Evolutionary conservation across 2,113 vertebrate genomes (phyloP), one percentile per base, ranked within the genome.

Genomic region (Nyctibius bracteatus): DNA sequence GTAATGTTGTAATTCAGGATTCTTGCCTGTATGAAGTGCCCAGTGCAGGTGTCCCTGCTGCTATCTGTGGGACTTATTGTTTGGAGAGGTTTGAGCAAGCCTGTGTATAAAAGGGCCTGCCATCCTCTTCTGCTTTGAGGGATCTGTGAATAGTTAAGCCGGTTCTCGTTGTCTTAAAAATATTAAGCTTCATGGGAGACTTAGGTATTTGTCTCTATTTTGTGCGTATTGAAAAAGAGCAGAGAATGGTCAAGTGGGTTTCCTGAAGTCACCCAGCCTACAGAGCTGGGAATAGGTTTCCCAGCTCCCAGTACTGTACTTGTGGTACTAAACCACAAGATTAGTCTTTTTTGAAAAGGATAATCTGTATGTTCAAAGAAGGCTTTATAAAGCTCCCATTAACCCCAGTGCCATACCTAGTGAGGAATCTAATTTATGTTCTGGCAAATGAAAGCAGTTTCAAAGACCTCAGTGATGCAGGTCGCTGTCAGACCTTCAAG

Each of bases 401-500:
- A 96, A 95, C 96, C 96, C 77, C 1, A 0, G 77, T 89, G 96
- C 81, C 8, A 7, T 94, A 96, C 88, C 92, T 96, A 91, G 96
- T 58, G 86, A 96, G 86, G 88, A 96, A 80, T 94, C 91, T 96
- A 94, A 97, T 96, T 96, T 96, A 94, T 96, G 88, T 96, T 87
- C 94, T 95, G 92, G 94, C 91, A 95, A 97, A 94, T 95, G 81
- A 96, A 95, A 95, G 95, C 44, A 1, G 78, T 94, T 95, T 73
- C 20, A 0, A 83, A 89, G 96, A 94, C 96, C 92, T 93, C 47
- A 43, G 83, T 89, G 91, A 86, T 82, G 73, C 95, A 96, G 96
- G 95, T 96, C 94, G 90, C 91, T 79, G 83, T 96, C 95, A 96
- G 92, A 96, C 96, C 95, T 96, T 95, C 94, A 96, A 96, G 96